Evolutionary conservation across 2,113 vertebrate species (phyloP), one percentile per base, ranked within the genome.

Genomic region (Pagrus major): DNA sequence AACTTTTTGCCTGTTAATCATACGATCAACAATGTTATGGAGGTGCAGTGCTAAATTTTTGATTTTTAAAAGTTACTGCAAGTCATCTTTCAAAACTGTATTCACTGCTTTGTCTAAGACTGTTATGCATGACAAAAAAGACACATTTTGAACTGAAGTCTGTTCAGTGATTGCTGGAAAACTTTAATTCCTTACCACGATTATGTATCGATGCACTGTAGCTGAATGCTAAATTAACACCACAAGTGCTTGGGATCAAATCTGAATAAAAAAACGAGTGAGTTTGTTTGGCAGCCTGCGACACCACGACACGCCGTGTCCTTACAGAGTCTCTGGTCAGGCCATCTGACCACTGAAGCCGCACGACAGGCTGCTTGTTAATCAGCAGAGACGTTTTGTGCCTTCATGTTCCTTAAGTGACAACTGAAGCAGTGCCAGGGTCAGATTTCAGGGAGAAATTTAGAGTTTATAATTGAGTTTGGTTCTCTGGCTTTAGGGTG

Each of bases 401-500:
- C 39, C 78, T 70, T 52, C 52, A 21, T 56, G 76, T 86, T 81
- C 46, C 63, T 80, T 58, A 82, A 81, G 66, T 73, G 75, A 84
- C 78, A 82, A 23, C 49, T 60, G 80, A 69, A 70, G 75, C 51
- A 3, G 59, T 4, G 46, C 58, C 78, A 68, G 47, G 76, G 83
- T 85, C 73, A 61, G 46, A 70, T 80, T 82, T 72, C 49, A 65
- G 65, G 29, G 55, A 75, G 27, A 75, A 20, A 18, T 61, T 79
- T 16, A n/a, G 25, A 69, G 70, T 66, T 88, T 47, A 74, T 86
- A 88, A 90, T 76, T 68, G 59, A 78, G 64, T 83, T 84, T 41
- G 71, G 35, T 55, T 75, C 77, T 79, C 55, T 80, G 75, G 83
- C 72, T 72, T 78, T 42, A 27, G 78, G 47, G 63, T 69, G 23